Evolutionary conservation across 2,797 vertebrate genomes (phyloP).

Genomic region (Potorous gilbertii): DNA sequence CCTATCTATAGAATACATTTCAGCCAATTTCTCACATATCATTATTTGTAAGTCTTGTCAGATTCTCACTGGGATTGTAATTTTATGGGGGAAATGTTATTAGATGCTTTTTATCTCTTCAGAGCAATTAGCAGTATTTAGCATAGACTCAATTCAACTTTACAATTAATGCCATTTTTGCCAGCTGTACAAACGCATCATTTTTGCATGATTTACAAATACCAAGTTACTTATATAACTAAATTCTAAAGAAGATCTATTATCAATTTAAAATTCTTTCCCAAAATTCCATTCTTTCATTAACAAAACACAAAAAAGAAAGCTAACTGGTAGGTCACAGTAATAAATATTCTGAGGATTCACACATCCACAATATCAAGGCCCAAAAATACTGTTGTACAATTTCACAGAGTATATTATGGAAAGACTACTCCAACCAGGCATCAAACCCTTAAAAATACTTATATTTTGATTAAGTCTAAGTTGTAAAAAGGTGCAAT

Average conservation of each 20-base stretch:
- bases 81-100: slow-evolving; percentile 35
- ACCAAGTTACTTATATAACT: slow-evolving; percentile 3
- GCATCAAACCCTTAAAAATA: not conserved
- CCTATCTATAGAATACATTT: slow-evolving; percentile 6
- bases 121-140: slow-evolving; percentile 9
- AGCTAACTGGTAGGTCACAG: slow-evolving; percentile 45
- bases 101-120: slow-evolving; percentile 29
- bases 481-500: not conserved
- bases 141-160: slow-evolving; percentile 5
- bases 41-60: slow-evolving; percentile 20
- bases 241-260: not conserved
- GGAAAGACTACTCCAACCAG: slow-evolving; percentile 1
- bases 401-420: slow-evolving; percentile 14
- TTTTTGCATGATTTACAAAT: not conserved
- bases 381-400: not conserved
- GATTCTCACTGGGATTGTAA: not conserved
- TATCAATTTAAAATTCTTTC: not conserved
- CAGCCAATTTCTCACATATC: slow-evolving; percentile 20
- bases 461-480: slow-evolving; percentile 31
- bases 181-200: slow-evolving; percentile 2
- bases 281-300: not conserved
- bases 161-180: not conserved
- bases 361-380: slow-evolving; percentile 6
- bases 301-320: slow-evolving; percentile 1
- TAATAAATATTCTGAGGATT: slow-evolving; percentile 32